phyloP scores from a whole-genome alignment of 2,113 vertebrate genomes.

The Chloebia gouldiae region DNA sequence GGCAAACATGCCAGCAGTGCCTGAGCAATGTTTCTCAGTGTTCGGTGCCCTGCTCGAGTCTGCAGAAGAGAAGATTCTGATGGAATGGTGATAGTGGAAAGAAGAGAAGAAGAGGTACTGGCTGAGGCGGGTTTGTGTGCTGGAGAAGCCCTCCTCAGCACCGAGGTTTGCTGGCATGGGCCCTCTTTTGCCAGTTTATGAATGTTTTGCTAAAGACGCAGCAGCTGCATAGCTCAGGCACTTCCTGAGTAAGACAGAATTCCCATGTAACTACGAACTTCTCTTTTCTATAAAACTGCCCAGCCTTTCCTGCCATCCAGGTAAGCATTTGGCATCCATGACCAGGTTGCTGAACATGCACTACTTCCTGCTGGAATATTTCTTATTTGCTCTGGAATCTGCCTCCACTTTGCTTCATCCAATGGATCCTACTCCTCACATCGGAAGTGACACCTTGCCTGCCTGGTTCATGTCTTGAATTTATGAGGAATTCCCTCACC shows the following conservation, averaged over 20 bases:
- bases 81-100: not conserved
- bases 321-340: not conserved
- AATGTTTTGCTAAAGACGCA: not conserved
- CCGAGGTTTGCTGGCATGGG: rapidly evolving
- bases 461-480: not conserved
- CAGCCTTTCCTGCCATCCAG: not conserved
- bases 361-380: not conserved
- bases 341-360: not conserved
- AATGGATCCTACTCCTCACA: not conserved
- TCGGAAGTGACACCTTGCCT: not conserved
- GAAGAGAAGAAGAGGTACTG: not conserved
- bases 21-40: not conserved
- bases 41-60: not conserved
- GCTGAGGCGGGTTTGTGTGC: not conserved
- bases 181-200: not conserved
- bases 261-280: not conserved
- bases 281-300: not conserved
- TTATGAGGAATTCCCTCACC: not conserved
- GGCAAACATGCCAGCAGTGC: not conserved
- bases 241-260: not conserved
- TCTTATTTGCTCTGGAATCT: not conserved
- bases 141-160: not conserved
- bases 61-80: not conserved
- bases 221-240: rapidly evolving
- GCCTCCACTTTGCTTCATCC: not conserved